A percentile compares a stretch with the other conserved stretches of the same genome.
Conservation (phyloP, 2,888 invertebrate genomes). For the Idaea straminata region DNA sequence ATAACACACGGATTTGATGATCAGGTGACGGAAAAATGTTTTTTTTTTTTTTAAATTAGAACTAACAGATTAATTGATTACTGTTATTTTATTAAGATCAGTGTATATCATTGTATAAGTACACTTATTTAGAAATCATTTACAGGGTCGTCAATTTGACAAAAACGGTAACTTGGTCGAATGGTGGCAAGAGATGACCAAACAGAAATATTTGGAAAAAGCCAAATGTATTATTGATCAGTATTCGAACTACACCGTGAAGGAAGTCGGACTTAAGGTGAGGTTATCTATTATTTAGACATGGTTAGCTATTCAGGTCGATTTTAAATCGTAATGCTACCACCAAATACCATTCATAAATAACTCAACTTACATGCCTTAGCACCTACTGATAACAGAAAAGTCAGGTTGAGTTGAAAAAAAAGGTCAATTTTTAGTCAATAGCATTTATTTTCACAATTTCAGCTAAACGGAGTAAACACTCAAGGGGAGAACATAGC, state of each 20-base stretch:
- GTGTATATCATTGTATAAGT: neutral
- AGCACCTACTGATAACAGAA: neutral
- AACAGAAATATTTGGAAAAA: conserved; percentile 89
- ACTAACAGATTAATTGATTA: too few relatives aligned
- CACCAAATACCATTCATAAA: too few relatives aligned
- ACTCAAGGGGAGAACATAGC: conserved; percentile 98
- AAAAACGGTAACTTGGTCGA: conserved; percentile 93
- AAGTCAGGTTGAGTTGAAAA: neutral
- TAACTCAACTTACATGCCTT: too few relatives aligned
- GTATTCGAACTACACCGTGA: conserved; percentile 93
- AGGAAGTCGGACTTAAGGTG: conserved; percentile 87
- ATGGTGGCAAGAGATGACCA: conserved; percentile 95
- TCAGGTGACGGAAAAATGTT: conserved; percentile 66
- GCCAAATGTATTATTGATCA: conserved; percentile 96
- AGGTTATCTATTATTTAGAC: conserved; percentile 32
- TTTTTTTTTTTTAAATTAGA: too few relatives aligned
- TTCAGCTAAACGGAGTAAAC: conserved; percentile 92
- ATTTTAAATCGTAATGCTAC: too few relatives aligned
- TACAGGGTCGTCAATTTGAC: conserved; percentile 93
- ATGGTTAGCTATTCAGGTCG: neutral
- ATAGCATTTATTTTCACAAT: conserved; percentile 9
- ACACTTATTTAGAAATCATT: conserved; percentile 2
- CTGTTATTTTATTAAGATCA: neutral
- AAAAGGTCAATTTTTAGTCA: neutral
- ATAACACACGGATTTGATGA: conserved; percentile 95